Base-by-base conservation (phyloP, 1,140 invertebrate genomes). In the Caligus rogercresseyi region DNA sequence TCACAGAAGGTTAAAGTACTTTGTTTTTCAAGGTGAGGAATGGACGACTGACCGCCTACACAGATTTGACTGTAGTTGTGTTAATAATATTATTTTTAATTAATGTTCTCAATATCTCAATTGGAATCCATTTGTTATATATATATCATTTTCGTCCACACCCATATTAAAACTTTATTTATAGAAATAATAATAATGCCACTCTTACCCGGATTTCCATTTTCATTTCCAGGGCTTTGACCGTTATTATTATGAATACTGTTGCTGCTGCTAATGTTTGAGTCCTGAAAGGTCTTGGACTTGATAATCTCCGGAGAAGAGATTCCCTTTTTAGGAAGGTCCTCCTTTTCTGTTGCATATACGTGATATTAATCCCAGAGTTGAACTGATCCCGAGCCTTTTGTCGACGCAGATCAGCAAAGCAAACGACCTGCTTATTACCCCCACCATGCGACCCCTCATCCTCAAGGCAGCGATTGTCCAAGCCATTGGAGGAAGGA, bases 371-470 rank as follows among this genome's bases (percentile, higher is more conserved):
- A 62, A 82, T 80, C 31, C 77, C 78, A 60, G 73, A 70, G 70
- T 75, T 70, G 78, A 77, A 67, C 75, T 69, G 67, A 24, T 67
- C 55, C 23, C 68, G 67, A 31, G 68, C 68, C 31, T 68, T 68
- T 25, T 70, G 62, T 58, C 72, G 82, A 24, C 76, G 79, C 11
- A 85, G 70, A 68, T 85, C 82, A 4, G 83, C 82, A 72, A 85
- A 85, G 72, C 80, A 84, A 0, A 79, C 74, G n/a, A n/a, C n/a
- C n/a, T n/a, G n/a, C 66, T 80, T 78, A 67, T 81, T 61, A 52
- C 63, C 61, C 52, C 62, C 53, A 19, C 65, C 26, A 52, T 16
- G 15, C 19, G 43, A n/a, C 23, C 61, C 57, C 24, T 64, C 20
- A 43, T 56, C 59, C 25, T 52, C 54, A 55, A 61, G 23, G 16